A percentile compares a stretch with the other conserved stretches of the same genome.
These are phyloP conservation scores for Epinotia nisella DNA, from an alignment of 2,888 invertebrate species.

Conservation along the genomic window DNA sequence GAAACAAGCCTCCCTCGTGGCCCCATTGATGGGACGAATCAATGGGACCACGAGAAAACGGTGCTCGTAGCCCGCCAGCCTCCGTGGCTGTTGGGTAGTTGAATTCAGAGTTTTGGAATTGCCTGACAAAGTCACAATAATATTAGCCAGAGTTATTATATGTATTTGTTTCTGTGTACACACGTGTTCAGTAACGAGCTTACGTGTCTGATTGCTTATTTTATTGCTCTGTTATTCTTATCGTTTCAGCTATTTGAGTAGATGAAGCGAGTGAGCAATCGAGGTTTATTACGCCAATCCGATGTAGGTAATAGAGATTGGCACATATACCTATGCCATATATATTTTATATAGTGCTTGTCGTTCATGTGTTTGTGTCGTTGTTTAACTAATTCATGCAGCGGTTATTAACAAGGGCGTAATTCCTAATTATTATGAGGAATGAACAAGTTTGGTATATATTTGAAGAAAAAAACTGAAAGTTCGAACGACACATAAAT, in stretches of 20 bases:
- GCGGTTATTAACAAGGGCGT: neutral
- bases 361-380: neutral
- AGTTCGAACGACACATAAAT: too few relatives aligned
- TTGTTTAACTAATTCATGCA: neutral
- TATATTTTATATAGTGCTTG: conserved; percentile 14
- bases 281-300: conserved; percentile 29
- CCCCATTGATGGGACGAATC: too few relatives aligned
- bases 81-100: too few relatives aligned
- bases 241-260: conserved; percentile 30
- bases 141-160: neutral
- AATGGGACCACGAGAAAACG: too few relatives aligned
- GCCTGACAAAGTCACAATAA: too few relatives aligned
- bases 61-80: too few relatives aligned
- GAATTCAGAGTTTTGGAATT: too few relatives aligned
- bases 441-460: too few relatives aligned
- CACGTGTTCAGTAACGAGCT: conserved; percentile 3
- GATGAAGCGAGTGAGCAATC: conserved; percentile 31
- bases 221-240: conserved; percentile 30
- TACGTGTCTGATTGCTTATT: conserved; percentile 23
- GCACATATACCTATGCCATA: conserved; percentile 7
- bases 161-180: neutral
- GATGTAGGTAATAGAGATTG: conserved; percentile 11
- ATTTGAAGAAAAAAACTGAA: too few relatives aligned
- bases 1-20: too few relatives aligned
- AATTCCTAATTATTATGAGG: neutral